Percentiles rank a stretch among this genome's conserved stretches.
Evolutionary conservation across 2,113 vertebrate genomes (phyloP).

Genomic region (Leptobrachium ailaonicum): DNA sequence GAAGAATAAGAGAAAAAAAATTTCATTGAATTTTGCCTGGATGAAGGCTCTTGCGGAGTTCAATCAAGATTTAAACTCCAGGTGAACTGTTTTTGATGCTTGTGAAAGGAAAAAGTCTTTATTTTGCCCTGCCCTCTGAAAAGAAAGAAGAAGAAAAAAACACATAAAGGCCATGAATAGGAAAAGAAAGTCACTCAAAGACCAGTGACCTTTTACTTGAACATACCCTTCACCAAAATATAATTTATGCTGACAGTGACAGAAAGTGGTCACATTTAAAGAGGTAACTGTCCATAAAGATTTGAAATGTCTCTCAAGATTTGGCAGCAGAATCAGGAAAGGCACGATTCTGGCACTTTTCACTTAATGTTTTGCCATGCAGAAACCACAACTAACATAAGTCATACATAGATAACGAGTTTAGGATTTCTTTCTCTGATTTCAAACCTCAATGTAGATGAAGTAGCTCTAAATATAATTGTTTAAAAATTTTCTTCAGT

Average conservation of each 20-base stretch:
- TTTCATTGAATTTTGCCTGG: constrained; percentile 4
- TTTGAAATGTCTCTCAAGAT: neutral
- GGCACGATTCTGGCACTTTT: constrained; percentile 51
- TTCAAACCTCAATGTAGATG: too few relatives aligned
- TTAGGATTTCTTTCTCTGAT: neutral
- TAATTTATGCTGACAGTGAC: constrained; percentile 42
- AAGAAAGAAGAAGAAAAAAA: neutral
- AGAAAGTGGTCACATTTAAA: constrained; percentile 38
- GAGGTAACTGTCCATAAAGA: constrained; percentile 42
- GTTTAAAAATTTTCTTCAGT: too few relatives aligned
- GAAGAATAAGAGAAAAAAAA: constrained; percentile 18
- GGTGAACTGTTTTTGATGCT: neutral
- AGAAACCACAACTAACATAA: constrained; percentile 6
- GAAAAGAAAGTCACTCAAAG: constrained; percentile 38
- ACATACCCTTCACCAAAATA: constrained; percentile 43
- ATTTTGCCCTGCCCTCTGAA: constrained; percentile 7
- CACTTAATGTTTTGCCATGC: constrained; percentile 35
- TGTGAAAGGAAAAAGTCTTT: neutral
- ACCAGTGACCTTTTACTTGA: constrained; percentile 48
- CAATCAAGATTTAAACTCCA: constrained; percentile 12
- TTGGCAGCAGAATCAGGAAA: constrained; percentile 43
- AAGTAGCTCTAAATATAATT: too few relatives aligned
- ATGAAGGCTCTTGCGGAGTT: neutral
- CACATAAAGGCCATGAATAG: constrained; percentile 43
- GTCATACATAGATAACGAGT: neutral